Percentiles rank a stretch among this genome's conserved stretches.
phyloP scores from a whole-genome alignment of 2,113 vertebrate genomes.

The Mustela nigripes region DNA sequence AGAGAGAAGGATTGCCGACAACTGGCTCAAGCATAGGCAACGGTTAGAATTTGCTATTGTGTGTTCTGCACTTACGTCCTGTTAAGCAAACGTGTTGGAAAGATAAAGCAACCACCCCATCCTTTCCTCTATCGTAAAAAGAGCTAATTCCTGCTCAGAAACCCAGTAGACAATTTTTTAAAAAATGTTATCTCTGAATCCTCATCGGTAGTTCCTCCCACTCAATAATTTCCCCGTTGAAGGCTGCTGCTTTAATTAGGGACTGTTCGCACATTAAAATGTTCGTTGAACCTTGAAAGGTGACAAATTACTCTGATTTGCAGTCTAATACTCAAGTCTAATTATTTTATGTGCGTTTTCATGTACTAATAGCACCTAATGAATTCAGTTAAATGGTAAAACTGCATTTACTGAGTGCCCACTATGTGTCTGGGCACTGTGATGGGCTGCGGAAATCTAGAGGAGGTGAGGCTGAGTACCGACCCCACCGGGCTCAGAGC shows the following conservation, averaged over 20 bases:
- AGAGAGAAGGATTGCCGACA: not conserved
- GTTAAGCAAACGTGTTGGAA: constrained; percentile 17
- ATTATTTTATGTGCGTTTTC: constrained; percentile 46
- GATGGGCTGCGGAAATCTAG: not conserved
- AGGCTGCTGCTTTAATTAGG: constrained; percentile 57
- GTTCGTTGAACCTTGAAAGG: constrained; percentile 58
- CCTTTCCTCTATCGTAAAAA: constrained; percentile 21
- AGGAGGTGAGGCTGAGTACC: not conserved
- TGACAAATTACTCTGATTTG: constrained; percentile 45
- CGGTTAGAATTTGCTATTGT: not conserved
- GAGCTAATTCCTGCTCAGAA: constrained; percentile 11
- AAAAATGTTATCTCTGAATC: not conserved
- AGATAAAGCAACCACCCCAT: not conserved
- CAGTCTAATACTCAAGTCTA: constrained; percentile 15
- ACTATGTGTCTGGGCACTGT: not conserved
- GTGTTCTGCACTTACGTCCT: not conserved
- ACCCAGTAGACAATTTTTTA: not conserved
- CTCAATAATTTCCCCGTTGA: constrained; percentile 13
- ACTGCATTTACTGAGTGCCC: not conserved
- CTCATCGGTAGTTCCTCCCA: not conserved
- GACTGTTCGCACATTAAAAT: constrained; percentile 17
- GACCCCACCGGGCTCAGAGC: not conserved
- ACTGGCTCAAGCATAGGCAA: not conserved
- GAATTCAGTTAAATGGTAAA: constrained; percentile 17
- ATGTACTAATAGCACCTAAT: not conserved